Conservation (phyloP, 2,797 vertebrate species). For the Natrix natrix region DNA sequence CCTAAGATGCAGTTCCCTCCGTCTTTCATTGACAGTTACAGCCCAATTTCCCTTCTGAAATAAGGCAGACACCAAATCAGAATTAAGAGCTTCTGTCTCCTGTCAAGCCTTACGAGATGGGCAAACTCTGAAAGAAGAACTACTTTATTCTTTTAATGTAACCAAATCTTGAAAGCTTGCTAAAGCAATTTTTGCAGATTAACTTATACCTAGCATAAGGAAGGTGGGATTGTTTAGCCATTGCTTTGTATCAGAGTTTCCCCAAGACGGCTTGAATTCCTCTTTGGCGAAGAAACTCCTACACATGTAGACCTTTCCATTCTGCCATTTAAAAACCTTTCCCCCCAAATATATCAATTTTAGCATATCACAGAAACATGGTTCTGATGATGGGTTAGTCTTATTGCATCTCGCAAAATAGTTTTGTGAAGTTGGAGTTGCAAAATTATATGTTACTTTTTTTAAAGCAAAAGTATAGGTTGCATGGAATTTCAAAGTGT, state of each 20-base stretch:
- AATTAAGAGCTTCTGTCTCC: neutral
- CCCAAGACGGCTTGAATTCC: neutral
- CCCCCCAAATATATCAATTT: neutral
- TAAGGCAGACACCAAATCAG: neutral
- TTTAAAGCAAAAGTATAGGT: neutral
- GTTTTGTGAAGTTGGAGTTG: neutral
- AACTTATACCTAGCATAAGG: neutral
- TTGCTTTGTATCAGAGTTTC: neutral
- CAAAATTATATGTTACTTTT: neutral
- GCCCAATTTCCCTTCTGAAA: neutral
- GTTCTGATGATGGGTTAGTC: neutral
- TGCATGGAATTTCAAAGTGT: neutral
- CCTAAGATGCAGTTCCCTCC: neutral
- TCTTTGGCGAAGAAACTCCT: neutral
- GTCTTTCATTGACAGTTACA: neutral
- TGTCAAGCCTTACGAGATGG: neutral
- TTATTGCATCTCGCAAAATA: neutral
- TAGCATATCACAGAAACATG: neutral
- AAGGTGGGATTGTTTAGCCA: neutral
- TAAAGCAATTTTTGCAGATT: neutral
- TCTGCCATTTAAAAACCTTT: neutral
- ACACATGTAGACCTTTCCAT: neutral
- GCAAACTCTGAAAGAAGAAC: neutral
- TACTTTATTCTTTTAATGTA: neutral
- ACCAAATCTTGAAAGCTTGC: neutral